Conservation (phyloP, 2,888 invertebrate genomes). For the Eilema caniola region DNA sequence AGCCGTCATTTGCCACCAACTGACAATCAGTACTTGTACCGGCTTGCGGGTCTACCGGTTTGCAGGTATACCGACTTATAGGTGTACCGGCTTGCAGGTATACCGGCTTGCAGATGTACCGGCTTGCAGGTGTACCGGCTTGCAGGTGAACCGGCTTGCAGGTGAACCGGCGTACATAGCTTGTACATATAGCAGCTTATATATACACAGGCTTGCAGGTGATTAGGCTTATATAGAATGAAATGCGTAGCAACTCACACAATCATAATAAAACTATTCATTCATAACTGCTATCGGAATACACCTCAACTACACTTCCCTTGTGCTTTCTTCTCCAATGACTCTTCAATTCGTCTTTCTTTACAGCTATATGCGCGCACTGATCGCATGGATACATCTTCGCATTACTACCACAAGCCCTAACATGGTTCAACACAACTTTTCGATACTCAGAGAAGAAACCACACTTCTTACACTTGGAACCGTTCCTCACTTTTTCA, state of each 20-base stretch:
- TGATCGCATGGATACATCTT: slow-evolving; percentile 48
- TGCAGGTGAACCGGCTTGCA: no score
- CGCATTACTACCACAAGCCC: slow-evolving; percentile 8
- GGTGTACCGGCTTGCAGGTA: no score
- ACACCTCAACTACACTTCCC: slow-evolving; percentile 1
- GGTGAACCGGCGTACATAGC: no score
- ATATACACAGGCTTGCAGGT: no score
- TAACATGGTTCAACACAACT: slow-evolving; percentile 29
- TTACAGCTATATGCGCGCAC: slow-evolving; percentile 59
- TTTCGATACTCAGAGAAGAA: slow-evolving; percentile 18
- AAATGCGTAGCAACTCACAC: not conserved
- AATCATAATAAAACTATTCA: not conserved
- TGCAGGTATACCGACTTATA: no score
- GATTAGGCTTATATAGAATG: no score
- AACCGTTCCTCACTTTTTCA: slow-evolving; percentile 14
- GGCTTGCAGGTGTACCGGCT: no score
- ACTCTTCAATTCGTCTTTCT: slow-evolving; percentile 58
- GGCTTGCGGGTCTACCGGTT: no score
- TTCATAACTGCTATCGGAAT: slow-evolving; percentile 12
- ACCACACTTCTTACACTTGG: slow-evolving; percentile 36
- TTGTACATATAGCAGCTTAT: no score
- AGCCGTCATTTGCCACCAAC: not conserved
- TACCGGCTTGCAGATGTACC: no score
- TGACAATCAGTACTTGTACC: no score
- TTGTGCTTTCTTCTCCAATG: slow-evolving; percentile 54